Evolutionary conservation across 2,113 vertebrate species (phyloP), one percentile per base, ranked within the genome.

Genomic region (Cephalopholis sonnerati): DNA sequence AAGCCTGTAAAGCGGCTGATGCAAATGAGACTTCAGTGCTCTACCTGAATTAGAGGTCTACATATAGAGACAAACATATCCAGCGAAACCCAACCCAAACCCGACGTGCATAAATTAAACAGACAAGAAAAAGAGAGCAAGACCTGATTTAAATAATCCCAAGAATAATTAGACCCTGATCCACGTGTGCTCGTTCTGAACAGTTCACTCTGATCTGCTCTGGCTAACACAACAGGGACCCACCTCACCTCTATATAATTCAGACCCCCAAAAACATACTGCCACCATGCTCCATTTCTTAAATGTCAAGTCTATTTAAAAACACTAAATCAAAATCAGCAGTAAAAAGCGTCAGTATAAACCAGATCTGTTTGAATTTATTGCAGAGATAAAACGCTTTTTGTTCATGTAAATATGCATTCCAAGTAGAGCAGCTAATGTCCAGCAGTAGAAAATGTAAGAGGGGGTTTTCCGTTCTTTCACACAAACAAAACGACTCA

Each of bases 401-500:
- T 48, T 48, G 24, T 12, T 7, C 63, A 27, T n/a, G 22, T 8
- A 16, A 46, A 17, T 12, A 20, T 24, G 18, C 13, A 24, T 8
- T 22, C 9, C 7, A 18, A 20, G 5, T 8, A 20, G 16, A 53
- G 8, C 18, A 25, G 61, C 59, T 54, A 7, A 63, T 18, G 46
- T 13, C n/a, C 41, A 25, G 62, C 0, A 5, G 3, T 1, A 9
- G 46, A n/a, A 41, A 3, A 24, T 53, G 48, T 44, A 36, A 85
- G 48, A 54, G 24, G 71, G 84, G 74, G 2, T 18, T 85, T 85
- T 82, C 67, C 73, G 63, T 20, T 63, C 39, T 67, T 54, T 72
- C 41, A 12, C 51, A 58, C 39, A 29, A 20, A 84, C 59, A 32
- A 17, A 15, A 66, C 27, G 36, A 48, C 54, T 82, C 67, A 48